Conservation (phyloP, 2,113 vertebrate species). For the Oplegnathus fasciatus region DNA sequence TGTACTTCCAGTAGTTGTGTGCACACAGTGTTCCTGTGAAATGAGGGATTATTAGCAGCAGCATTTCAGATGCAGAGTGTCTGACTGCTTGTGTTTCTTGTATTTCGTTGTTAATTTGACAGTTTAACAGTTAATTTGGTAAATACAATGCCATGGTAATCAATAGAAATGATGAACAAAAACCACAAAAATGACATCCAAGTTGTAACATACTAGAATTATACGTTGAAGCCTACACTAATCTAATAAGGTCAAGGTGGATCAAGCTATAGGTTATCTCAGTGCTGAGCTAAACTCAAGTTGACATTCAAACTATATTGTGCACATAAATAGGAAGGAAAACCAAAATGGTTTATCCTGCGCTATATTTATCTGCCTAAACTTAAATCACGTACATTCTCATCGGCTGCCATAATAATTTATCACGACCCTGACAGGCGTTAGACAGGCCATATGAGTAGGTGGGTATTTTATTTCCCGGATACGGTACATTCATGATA, state of each 20-base stretch:
- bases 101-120: not conserved
- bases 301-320: constrained; percentile 3
- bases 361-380: constrained; percentile 9
- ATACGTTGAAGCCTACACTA: not conserved
- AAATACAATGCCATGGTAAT: not conserved
- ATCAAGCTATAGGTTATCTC: not conserved
- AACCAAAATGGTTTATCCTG: not conserved
- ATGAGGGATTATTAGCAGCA: no score
- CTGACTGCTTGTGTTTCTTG: not conserved
- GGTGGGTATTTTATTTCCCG: constrained; percentile 43
- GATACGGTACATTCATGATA: constrained; percentile 39
- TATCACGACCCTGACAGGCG: constrained; percentile 54
- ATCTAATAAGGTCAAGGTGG: not conserved
- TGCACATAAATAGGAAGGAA: not conserved
- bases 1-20: no score
- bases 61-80: not conserved
- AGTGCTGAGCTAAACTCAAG: not conserved
- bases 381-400: constrained; percentile 21
- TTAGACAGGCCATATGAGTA: constrained; percentile 20
- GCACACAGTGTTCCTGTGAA: no score
- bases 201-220: not conserved
- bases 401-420: constrained; percentile 30
- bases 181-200: not conserved
- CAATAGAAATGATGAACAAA: not conserved
- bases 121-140: not conserved